Evolutionary conservation across 1,140 invertebrate genomes (phyloP), one percentile per base, ranked within the genome.

Genomic region (Pomacea maculata): DNA sequence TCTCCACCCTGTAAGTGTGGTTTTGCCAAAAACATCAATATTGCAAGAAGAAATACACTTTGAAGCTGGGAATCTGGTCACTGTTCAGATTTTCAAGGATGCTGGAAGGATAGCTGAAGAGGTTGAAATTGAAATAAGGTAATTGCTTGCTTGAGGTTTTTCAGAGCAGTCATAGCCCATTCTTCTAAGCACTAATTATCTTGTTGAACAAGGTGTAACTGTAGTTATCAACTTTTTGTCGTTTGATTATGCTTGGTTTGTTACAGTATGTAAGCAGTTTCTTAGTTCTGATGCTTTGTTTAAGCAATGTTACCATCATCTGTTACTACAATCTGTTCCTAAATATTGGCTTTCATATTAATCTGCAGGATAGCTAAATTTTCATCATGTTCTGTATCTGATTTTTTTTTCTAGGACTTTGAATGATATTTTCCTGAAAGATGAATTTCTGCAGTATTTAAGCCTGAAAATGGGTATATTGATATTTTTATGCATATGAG

Each of bases 1-100:
- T 54, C 34, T 82, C 21, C 70, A 63, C 29, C 65, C 82, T 7
- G 68, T 83, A n/a, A 34, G 68, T 70, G 75, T 86, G 11, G 80
- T 61, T 0, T 19, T 87, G 5, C 78, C 82, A 29, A 52, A 75
- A 57, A 63, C 34, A 12, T 6, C 78, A 7, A 70, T 64, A 34
- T 12, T 67, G 10, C 29, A n/a, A 12, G 52, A 29, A 57, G 19
- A 71, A 4, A 61, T 82, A 9, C 75, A 63, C 11, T 68, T 25
- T 68, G 64, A 71, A 75, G 52, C 61, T 34, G 72, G n/a, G 0
- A 78, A 78, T 55, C n/a, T 64, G 65, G 71, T 84, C 14, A 68
- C 73, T 55, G 80, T 84, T 11, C 21, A 75, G 21, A 12, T 63
- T 8, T 81, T 85, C 29, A 5, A 52, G 55, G 67, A 61, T 7